Base-by-base conservation (phyloP, 1,140 invertebrate species). In the Uloborus diversus region DNA sequence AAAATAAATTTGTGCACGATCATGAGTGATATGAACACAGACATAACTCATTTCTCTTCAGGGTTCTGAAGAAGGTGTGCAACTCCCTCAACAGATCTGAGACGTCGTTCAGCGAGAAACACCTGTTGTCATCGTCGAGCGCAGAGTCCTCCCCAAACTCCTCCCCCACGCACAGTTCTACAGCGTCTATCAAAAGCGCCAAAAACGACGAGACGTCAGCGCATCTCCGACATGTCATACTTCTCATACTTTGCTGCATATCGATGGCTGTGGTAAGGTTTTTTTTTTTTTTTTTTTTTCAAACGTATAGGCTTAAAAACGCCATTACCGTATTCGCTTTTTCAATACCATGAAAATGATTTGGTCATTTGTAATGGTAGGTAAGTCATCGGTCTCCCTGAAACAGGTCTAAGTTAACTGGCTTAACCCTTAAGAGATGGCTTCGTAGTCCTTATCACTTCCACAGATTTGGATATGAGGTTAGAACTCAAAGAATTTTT, bases 191-290 rank as follows among this genome's bases (percentile, higher is more conserved):
- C n/a, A 17, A 5, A 4, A 17, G 14, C 33, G 28, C 30, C 4
- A 37, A 51, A 7, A 47, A 33, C 1, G 42, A 51, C 11, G 42
- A 3, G 2, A 30, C 13, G 11, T 14, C 32, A 23, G 47, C 42
- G 4, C 33, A 69, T n/a, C 53, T 79, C 11, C 51, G 76, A 4
- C 76, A 79, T 3, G 76, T 69, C n/a, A 69, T 79, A 23, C 56
- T 79, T 0, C 76, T 79, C 4, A 79, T 79, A n/a, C 23, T 79
- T 4, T 57, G 42, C 65, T 69, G 33, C 37, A 79, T 79, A 68
- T 79, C 76, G 14, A 79, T 79, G 76, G 65, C 76, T 35, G 65
- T 79, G 35, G 76, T 79, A 59, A 69, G 76, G n/a, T n/a, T n/a
- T n/a, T n/a, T n/a, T n/a, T n/a, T n/a, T n/a, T n/a, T n/a, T n/a